These are phyloP conservation scores for Anolis sagrei DNA, from an alignment of 2,113 vertebrate species.

Conservation along the genomic window DNA sequence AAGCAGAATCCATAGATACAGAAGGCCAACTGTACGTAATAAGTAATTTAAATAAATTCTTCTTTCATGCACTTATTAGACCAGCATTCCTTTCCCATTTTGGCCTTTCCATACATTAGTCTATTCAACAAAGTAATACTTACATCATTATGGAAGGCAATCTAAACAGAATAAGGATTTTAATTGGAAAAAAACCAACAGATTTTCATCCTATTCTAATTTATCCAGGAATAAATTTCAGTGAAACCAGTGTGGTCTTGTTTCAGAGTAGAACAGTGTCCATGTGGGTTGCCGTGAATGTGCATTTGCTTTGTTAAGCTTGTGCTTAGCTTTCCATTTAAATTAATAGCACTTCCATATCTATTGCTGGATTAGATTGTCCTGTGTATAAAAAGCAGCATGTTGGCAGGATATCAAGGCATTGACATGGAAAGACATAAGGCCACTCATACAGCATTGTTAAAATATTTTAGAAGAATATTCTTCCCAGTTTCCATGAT, in stretches of 20 bases:
- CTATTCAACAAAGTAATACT: neutral
- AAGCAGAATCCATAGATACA: no score
- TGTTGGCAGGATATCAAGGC: neutral
- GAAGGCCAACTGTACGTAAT: no score
- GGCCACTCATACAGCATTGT: neutral
- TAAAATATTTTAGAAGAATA: neutral
- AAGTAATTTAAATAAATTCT: slow-evolving; percentile 11
- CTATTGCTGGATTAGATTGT: neutral
- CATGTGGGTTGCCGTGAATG: neutral
- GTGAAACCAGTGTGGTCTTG: neutral
- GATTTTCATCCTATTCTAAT: neutral
- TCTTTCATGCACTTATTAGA: slow-evolving; percentile 1
- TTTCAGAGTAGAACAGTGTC: neutral
- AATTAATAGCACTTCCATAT: neutral
- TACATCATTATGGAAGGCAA: neutral
- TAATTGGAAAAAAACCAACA: neutral
- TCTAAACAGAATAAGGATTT: no score
- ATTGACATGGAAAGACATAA: neutral
- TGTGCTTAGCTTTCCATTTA: neutral
- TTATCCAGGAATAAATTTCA: neutral
- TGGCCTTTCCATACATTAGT: slow-evolving; percentile 7
- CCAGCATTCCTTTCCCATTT: neutral
- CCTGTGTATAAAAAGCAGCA: neutral
- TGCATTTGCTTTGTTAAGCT: neutral
- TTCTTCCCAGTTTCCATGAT: neutral